Evolutionary conservation across 2,797 vertebrate genomes (phyloP).

Genomic region (Enteromius viviparus): DNA sequence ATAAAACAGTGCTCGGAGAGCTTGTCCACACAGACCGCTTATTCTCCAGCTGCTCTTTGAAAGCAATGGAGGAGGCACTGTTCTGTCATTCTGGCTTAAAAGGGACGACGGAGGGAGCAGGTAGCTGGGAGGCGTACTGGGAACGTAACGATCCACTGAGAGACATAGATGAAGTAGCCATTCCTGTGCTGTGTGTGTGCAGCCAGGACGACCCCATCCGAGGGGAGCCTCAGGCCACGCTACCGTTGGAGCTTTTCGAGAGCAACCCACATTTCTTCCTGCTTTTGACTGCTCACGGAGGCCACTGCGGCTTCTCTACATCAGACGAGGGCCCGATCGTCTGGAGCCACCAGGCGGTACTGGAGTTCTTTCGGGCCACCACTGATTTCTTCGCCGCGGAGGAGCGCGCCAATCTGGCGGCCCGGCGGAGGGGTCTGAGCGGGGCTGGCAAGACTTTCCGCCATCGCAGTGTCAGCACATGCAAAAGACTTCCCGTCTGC

Average conservation of each 20-base stretch:
- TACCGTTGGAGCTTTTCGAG: constrained; percentile 84
- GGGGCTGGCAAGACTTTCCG: constrained; percentile 70
- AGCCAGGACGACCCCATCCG: constrained; percentile 81
- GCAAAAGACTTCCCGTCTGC: constrained; percentile 77
- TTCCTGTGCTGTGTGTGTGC: constrained; percentile 82
- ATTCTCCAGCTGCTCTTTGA: constrained; percentile 79
- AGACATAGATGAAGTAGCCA: constrained; percentile 84
- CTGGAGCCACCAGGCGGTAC: constrained; percentile 81
- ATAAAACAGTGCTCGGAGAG: constrained; percentile 79
- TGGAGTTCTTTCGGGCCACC: constrained; percentile 84
- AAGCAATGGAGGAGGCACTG: constrained; percentile 77
- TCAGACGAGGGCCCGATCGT: constrained; percentile 52
- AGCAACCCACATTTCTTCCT: constrained; percentile 87
- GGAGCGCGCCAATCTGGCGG: constrained; percentile 77
- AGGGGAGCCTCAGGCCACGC: constrained; percentile 71
- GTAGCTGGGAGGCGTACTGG: constrained; percentile 82
- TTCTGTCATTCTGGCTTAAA: constrained; percentile 74
- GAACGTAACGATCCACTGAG: constrained; percentile 82
- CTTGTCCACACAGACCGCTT: constrained; percentile 73
- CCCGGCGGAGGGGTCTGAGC: constrained; percentile 73
- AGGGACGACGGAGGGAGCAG: constrained; percentile 39
- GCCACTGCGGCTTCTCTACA: constrained; percentile 82
- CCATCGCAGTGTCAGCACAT: constrained; percentile 79
- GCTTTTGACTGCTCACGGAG: constrained; percentile 77
- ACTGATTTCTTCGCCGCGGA: constrained; percentile 82